Base-by-base conservation (phyloP, 92 coral and sea anemone species). In the Epizoanthus rinbou region DNA sequence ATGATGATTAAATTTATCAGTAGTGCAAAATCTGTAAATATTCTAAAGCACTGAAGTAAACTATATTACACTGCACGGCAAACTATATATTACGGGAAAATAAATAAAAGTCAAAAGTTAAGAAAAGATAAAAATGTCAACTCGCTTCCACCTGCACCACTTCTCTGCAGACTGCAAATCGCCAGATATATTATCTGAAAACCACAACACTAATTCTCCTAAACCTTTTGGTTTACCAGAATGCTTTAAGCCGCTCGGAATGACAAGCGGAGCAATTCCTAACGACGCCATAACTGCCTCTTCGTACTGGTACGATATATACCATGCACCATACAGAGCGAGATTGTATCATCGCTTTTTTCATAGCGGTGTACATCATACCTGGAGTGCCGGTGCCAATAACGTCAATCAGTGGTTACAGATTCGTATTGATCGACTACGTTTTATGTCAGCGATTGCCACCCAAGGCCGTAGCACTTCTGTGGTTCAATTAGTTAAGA, bases 181-280 rank as follows among this genome's bases (percentile, higher is more conserved):
- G 47, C 6, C 5, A 8, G 7, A 5, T 41, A 5, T 41, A 41
- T 5, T 41, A 41, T 5, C 8, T 8, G 47, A 41, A 2, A 41
- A 41, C 47, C 47, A 41, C n/a, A 6, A 64, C 10, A 64, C 41
- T 15, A 28, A 31, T 8, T 23, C 15, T 23, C 25, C 69, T 64
- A 18, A n/a, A 5, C 17, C 11, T 1, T 31, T 70, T 70, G 4
- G 10, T 70, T 13, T 70, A 3, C n/a, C 31, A 71, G 75, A 45
- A 52, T 41, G 13, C 17, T 19, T 43, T 5, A 14, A 43, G 53
- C 57, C 75, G 17, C 75, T 71, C 23, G 75, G 75, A 41, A 71
- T 71, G 75, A 71, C 75, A 13, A 71, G 75, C 45, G 75, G 75
- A 43, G 75, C 54, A 41, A 71, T 71, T 71, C 75, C 57, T 19